Conservation (phyloP, 1,140 invertebrate species). For the Drosophila tsacasi region DNA sequence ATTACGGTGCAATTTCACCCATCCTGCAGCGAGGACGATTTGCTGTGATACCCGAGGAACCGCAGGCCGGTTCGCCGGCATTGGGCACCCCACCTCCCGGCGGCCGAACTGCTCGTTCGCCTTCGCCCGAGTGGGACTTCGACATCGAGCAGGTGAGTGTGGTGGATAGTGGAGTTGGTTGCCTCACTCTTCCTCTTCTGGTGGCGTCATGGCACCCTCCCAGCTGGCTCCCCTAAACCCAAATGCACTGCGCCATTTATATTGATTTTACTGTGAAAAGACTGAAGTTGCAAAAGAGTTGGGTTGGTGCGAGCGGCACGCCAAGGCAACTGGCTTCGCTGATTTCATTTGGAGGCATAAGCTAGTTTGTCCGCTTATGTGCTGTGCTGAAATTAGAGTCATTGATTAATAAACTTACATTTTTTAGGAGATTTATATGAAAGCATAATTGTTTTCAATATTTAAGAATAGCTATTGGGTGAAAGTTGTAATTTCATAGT, state of each 20-base stretch:
- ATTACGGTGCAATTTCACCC: conserved; percentile 84
- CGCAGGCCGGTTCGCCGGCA: conserved; percentile 79
- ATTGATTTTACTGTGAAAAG: conserved; percentile 57
- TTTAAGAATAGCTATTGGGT: background rate
- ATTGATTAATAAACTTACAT: background rate
- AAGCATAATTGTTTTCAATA: background rate
- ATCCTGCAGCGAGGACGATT: conserved; percentile 84
- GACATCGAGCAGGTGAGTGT: conserved; percentile 84
- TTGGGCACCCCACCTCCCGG: conserved; percentile 66
- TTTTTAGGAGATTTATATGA: background rate
- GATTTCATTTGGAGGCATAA: conserved; percentile 14
- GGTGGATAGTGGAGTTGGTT: conserved; percentile 6
- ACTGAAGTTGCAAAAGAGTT: conserved; percentile 47
- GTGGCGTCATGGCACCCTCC: conserved; percentile 51
- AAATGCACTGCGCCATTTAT: conserved; percentile 75
- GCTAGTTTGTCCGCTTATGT: background rate
- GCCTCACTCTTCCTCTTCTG: conserved; percentile 7
- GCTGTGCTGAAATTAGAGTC: background rate
- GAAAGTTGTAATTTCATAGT: background rate
- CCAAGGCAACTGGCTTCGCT: conserved; percentile 2
- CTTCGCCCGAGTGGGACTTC: conserved; percentile 84
- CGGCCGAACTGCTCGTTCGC: conserved; percentile 64
- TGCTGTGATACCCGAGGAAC: conserved; percentile 85
- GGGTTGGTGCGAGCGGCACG: background rate
- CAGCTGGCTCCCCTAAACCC: conserved; percentile 6